These are phyloP conservation scores for Temnothorax rugatulus DNA, from an alignment of 2,888 invertebrate species.

Conservation along the genomic window DNA sequence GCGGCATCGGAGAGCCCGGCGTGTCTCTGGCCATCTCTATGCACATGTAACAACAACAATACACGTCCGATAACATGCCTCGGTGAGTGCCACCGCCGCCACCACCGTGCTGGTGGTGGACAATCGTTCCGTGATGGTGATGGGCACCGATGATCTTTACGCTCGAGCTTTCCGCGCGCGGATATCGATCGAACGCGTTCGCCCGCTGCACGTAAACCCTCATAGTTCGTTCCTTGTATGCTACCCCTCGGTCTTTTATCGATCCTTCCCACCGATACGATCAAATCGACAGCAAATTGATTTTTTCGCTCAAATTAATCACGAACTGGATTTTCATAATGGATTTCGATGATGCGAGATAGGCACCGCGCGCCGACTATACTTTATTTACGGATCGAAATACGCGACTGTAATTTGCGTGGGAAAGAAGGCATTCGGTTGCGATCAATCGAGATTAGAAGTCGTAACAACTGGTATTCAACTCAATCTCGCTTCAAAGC, in stretches of 20 bases:
- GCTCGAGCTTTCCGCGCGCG: not conserved
- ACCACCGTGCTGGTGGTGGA: not conserved
- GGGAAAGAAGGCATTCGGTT: not conserved
- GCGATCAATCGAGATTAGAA: constrained; percentile 9
- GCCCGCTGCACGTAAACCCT: constrained; percentile 74
- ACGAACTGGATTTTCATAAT: not conserved
- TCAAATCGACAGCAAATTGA: not conserved
- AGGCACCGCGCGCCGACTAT: not conserved
- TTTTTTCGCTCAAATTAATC: not conserved
- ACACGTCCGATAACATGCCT: constrained; percentile 73
- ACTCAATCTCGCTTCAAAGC: not conserved
- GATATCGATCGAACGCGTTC: constrained; percentile 73
- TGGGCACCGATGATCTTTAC: not conserved
- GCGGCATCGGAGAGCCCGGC: constrained; percentile 86
- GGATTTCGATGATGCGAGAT: not conserved
- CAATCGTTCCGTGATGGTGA: not conserved
- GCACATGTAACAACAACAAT: constrained; percentile 71
- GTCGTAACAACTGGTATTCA: constrained; percentile 16
- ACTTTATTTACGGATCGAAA: not conserved
- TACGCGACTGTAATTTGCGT: not conserved
- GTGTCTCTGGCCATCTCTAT: constrained; percentile 86
- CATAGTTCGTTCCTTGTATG: constrained; percentile 58
- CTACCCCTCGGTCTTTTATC: not conserved
- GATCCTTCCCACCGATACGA: not conserved
- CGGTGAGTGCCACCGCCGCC: not conserved